A percentile compares a stretch with the other conserved stretches of the same genome.
Conservation (phyloP, 2,888 invertebrate species). For the Pammene aurita region DNA sequence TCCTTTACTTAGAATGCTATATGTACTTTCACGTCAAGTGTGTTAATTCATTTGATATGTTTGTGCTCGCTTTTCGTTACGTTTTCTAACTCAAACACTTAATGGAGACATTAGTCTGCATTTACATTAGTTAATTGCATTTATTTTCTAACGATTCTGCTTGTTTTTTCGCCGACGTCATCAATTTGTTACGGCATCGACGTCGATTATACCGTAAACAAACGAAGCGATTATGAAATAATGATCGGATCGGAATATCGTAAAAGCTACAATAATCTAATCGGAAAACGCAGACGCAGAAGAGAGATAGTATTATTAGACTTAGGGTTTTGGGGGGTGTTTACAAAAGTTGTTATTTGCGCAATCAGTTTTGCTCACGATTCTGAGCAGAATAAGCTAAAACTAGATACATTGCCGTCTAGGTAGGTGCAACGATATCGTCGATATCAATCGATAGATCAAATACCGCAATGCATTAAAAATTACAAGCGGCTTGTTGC, state of each 20-base stretch:
- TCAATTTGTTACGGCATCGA: constrained; percentile 14
- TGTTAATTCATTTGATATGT: constrained; percentile 20
- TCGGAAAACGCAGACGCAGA: no score
- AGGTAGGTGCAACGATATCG: no score
- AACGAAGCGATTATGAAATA: constrained; percentile 14
- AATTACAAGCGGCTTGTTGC: no score
- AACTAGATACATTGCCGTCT: no score
- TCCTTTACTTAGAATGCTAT: constrained; percentile 28
- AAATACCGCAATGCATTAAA: no score
- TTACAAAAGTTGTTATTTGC: no score
- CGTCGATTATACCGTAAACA: constrained; percentile 12
- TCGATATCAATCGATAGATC: no score
- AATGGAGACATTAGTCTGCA: background rate
- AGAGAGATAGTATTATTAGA: no score
- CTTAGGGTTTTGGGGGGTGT: no score
- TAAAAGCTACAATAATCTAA: background rate
- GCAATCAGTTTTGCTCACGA: no score
- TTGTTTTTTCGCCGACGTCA: constrained; percentile 3
- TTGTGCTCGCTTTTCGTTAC: constrained; percentile 12
- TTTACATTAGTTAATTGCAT: constrained; percentile 20
- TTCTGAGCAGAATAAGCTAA: no score
- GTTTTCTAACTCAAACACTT: constrained; percentile 11
- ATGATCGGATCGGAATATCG: background rate
- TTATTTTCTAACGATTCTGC: background rate
- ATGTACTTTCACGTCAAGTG: constrained; percentile 30